Base-by-base conservation (phyloP, 2,797 vertebrate species). In the Sandelia bainsii region DNA sequence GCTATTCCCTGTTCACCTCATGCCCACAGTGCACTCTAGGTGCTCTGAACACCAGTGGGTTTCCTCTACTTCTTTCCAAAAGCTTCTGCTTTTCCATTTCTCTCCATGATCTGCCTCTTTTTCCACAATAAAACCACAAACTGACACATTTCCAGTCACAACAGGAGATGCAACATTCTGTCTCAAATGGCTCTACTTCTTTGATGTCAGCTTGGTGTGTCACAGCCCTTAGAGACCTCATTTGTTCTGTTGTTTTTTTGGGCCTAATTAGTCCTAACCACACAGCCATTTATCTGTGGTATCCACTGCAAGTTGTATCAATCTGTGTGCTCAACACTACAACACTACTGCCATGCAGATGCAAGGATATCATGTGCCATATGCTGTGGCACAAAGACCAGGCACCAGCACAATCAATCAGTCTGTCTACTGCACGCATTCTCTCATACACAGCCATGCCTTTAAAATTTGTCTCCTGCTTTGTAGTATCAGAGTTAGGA, bases 1-100 rank as follows among this genome's bases (percentile, higher is more conserved):
- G 81, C 70, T 90, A 82, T 83, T 91, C 81, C 73, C 86, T 68
- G 70, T 71, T 63, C 75, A 69, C 78, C 60, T 77, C 60, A 14
- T 70, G 74, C 76, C 82, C 79, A 80, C 71, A 32, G 49, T n/a
- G 49, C 53, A 49, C 72, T 77, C 46, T 45, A 29, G 45, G 69
- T 63, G 48, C 53, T 74, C 81, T 67, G 23, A 72, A 75, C 62
- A 77, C 34, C 48, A 19, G 45, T 17, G 40, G 9, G 5, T 57
- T 39, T 34, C 49, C 42, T 72, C 54, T 16, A 6, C 49, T 7
- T 61, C 19, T 25, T 54, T 51, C 23, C 25, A 25, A 54, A 60
- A 73, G 22, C 46, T 5, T 23, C 17, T 25, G 8, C 12, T 25
- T 61, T 42, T 42, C 13, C 44, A 64, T 64, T 29, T 3, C 64